phyloP scores from a whole-genome alignment of 1,140 invertebrate genomes.

The Zophobas atratus region DNA sequence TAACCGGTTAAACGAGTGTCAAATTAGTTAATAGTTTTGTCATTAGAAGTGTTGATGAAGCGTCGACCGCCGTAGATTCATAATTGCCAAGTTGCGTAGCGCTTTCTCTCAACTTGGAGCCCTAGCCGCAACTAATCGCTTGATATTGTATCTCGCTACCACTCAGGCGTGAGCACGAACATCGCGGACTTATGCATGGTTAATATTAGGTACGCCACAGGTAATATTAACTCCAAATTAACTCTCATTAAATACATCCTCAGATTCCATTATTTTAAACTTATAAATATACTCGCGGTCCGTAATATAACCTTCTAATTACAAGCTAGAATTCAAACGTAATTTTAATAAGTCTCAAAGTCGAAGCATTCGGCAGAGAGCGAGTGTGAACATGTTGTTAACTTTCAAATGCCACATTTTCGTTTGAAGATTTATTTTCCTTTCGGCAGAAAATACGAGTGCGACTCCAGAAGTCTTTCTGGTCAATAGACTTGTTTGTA shows the following conservation, averaged over 20 bases:
- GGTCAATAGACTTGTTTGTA: constrained; percentile 40
- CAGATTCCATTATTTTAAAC: constrained; percentile 22
- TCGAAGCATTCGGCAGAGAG: neutral
- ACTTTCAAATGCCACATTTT: constrained; percentile 36
- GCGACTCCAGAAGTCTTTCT: constrained; percentile 24
- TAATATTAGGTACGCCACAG: constrained; percentile 45
- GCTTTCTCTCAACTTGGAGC: constrained; percentile 22
- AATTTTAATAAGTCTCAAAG: constrained; percentile 6
- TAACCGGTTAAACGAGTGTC: constrained; percentile 15
- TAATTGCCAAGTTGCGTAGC: constrained; percentile 38
- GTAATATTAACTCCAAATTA: constrained; percentile 41
- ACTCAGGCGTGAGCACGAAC: constrained; percentile 35
- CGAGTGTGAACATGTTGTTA: constrained; percentile 18
- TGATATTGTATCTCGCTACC: constrained; percentile 31
- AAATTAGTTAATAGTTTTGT: constrained; percentile 31
- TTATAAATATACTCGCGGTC: neutral
- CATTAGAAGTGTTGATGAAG: constrained; percentile 32
- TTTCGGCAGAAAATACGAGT: constrained; percentile 22
- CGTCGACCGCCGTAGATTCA: constrained; percentile 13
- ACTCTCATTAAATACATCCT: constrained; percentile 18
- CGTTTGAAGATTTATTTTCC: constrained; percentile 39
- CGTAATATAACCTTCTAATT: neutral
- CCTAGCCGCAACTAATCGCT: constrained; percentile 27
- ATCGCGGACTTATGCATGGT: constrained; percentile 41
- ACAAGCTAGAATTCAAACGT: neutral